Percentiles rank a stretch among this genome's conserved stretches.
These are phyloP conservation scores for Agrilus mali DNA, from an alignment of 2,888 invertebrate species.

Conservation along the genomic window DNA sequence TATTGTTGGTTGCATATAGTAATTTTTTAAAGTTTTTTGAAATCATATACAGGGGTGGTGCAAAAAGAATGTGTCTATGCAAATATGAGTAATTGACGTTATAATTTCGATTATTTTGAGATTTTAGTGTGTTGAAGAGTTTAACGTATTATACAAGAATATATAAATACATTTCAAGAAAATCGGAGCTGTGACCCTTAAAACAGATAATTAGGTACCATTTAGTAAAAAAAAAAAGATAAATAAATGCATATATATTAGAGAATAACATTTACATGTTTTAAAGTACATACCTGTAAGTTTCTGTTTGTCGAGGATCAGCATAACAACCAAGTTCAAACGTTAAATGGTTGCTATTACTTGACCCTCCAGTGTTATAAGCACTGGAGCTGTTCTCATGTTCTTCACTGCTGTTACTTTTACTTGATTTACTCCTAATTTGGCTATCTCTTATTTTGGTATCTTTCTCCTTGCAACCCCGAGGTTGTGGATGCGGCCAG, in stretches of 20 bases:
- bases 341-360: constrained; percentile 49
- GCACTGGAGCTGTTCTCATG: constrained; percentile 55
- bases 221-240: no score
- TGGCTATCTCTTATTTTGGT: constrained; percentile 18
- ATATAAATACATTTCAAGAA: no score
- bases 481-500: constrained; percentile 11
- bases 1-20: no score
- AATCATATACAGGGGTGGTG: no score
- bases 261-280: constrained; percentile 5
- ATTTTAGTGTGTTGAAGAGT: no score
- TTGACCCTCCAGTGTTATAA: constrained; percentile 66
- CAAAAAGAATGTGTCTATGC: no score
- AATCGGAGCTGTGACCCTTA: no score
- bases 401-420: constrained; percentile 38
- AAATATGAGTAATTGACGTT: no score
- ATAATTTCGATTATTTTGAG: no score
- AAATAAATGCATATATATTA: constrained; percentile 8
- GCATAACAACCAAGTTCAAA: constrained; percentile 37
- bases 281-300: constrained; percentile 21
- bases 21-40: no score
- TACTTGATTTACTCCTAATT: constrained; percentile 22
- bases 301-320: constrained; percentile 30
- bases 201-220: no score
- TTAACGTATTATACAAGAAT: no score
- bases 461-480: constrained; percentile 12